Evolutionary conservation across 2,113 vertebrate species (phyloP), one percentile per base, ranked within the genome.

Genomic region (Gymnorhina tibicen): DNA sequence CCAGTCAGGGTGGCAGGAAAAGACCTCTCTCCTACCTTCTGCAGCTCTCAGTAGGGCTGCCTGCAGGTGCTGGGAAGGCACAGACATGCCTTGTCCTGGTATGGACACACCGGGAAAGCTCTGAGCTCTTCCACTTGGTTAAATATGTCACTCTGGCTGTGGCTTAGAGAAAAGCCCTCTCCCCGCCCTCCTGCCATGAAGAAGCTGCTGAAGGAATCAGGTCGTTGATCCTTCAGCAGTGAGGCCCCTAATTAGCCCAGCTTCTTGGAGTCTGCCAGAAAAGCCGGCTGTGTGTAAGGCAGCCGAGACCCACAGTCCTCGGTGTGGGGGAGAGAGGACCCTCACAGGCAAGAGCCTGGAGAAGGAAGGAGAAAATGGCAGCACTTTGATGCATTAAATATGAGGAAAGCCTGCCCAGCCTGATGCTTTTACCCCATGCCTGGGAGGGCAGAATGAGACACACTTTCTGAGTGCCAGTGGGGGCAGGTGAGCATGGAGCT

Each of bases 181-280:
- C 80, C 68, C 86, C 8, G 0, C 74, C 87, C 74, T 95, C 27
- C 76, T 84, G 68, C 88, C 90, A 78, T 80, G 83, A 69, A 86
- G 93, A 96, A 94, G 92, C 91, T 93, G 91, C 86, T 94, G 93
- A 92, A 96, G 93, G 93, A 96, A 95, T 95, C 96, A 93, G 96
- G 95, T 94, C 83, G 49, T 88, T 96, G 90, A 97, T 97, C 96
- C 92, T 3, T 7, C 52, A 73, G 68, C 69, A 89, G n/a, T 1
- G 3, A 91, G 64, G 91, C 90, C 88, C 52, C 88, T 96, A 92
- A 96, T 95, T 95, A 97, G 69, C 88, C 83, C 41, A 60, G 85
- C 93, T 92, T 83, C 90, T 81, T 6, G 1, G n/a, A 85, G 66
- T 24, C 56, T 55, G 85, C 27, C 3, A 5, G 69, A 60, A 90